Conservation (phyloP, 2,113 vertebrate genomes). For the Rhagologus leucostigma region DNA sequence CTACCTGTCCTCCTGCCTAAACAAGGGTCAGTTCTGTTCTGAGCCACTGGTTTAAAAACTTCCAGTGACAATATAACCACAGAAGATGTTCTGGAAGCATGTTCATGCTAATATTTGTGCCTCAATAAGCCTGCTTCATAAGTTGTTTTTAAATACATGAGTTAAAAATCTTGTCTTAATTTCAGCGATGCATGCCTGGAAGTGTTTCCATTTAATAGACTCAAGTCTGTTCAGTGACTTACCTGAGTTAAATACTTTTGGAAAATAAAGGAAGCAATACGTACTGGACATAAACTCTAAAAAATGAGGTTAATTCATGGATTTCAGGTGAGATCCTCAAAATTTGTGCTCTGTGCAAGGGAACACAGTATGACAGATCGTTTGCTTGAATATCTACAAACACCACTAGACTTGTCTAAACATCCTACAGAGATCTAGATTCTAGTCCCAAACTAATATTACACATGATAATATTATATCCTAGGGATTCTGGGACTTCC, state of each 20-base stretch:
- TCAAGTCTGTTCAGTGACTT: not conserved
- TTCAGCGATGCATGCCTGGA: not conserved
- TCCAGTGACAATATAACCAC: not conserved
- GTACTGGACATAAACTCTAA: not conserved
- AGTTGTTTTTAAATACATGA: not conserved
- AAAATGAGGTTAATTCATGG: not conserved
- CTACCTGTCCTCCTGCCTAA: not conserved
- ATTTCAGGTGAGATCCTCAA: not conserved
- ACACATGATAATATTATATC: not conserved
- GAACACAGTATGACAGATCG: rapidly evolving
- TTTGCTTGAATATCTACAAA: not conserved
- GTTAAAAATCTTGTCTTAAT: not conserved
- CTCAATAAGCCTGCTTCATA: not conserved
- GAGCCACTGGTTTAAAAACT: not conserved
- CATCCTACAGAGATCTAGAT: not conserved
- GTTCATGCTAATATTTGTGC: not conserved
- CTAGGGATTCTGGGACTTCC: not conserved
- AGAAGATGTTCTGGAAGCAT: not conserved
- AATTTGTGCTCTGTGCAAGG: not conserved
- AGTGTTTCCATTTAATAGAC: not conserved
- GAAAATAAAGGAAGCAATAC: not conserved
- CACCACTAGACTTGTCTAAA: not conserved
- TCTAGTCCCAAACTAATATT: not conserved
- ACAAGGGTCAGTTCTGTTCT: not conserved
- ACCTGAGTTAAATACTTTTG: not conserved